Evolutionary conservation across 2,888 invertebrate genomes (phyloP), one percentile per base, ranked within the genome.

Genomic region (Drosophila glabriapex): DNA sequence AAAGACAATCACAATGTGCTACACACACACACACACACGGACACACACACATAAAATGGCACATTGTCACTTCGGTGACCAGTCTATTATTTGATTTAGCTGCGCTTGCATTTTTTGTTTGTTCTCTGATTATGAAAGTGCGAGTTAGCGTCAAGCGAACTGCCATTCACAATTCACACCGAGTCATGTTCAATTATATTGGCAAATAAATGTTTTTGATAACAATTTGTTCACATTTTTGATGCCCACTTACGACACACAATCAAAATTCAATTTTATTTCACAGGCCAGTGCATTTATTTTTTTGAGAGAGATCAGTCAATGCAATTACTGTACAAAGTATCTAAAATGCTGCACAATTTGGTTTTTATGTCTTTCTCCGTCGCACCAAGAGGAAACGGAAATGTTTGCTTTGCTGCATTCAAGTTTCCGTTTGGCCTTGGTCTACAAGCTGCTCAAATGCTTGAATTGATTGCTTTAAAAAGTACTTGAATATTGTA

Each of bases 161-260:
- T 56, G 56, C 61, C 60, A 39, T 63, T 54, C 53, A 46, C 49
- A 68, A 56, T 64, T 67, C 65, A 39, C 71, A 81, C 63, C 74
- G 74, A 78, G 33, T 55, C 61, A 61, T 50, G 49, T 60, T 61
- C 80, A 73, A 85, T 83, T 73, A 69, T 61, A 50, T 69, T 71
- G 75, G 56, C 69, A 80, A 85, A 75, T 70, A 80, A 77, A 70
- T 68, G 71, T 68, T 46, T 73, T 58, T 77, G 73, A 83, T 82
- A 88, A 61, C 52, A 66, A 39, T 56, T 72, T 52, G 25, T n/a
- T 37, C 14, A 19, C 58, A 55, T 49, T 63, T 53, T 55, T 53
- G 55, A 35, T 31, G 61, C 37, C 66, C 55, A 54, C 58, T 68
- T 63, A 72, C 50, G 50, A 50, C 29, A 52, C 49, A 16, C 63